Evolutionary conservation across 2,113 vertebrate species (phyloP).

Genomic region (Coracopsis vasa): DNA sequence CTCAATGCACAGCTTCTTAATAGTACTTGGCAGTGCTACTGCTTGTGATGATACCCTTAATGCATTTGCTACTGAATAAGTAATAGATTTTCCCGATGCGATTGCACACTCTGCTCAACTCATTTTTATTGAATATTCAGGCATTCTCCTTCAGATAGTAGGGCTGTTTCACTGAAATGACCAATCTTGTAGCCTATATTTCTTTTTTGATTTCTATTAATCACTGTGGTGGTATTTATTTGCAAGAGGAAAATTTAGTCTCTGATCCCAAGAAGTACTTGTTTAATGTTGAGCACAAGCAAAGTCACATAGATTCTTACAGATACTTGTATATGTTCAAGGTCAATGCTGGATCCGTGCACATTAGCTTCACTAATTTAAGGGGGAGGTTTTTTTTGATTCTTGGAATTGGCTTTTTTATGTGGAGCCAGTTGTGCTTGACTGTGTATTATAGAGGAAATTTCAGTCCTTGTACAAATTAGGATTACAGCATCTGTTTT

Average conservation of each 20-base stretch:
- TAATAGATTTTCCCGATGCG: slow-evolving; percentile 54
- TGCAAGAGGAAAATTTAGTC: not conserved
- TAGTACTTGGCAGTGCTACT: slow-evolving; percentile 26
- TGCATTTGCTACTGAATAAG: slow-evolving; percentile 71
- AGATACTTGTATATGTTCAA: not conserved
- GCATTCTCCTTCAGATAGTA: not conserved
- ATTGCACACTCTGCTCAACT: not conserved
- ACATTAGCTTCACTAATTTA: not conserved
- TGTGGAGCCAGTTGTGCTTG: not conserved
- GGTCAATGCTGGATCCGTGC: not conserved
- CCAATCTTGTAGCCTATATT: not conserved
- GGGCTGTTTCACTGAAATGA: not conserved
- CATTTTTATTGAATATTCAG: not conserved
- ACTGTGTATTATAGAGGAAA: not conserved
- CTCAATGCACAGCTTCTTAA: slow-evolving; percentile 19
- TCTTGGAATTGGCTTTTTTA: not conserved
- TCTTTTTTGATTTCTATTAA: not conserved
- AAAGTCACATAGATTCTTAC: not conserved
- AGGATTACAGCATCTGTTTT: not conserved
- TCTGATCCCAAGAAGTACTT: not conserved
- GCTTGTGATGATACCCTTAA: slow-evolving; percentile 54
- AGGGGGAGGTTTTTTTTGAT: not conserved
- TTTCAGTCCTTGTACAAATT: not conserved
- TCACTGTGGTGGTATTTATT: not conserved
- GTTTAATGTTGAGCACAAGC: not conserved